phyloP scores from a whole-genome alignment of 2,797 vertebrate species.

The Halcyon smyrnensis region DNA sequence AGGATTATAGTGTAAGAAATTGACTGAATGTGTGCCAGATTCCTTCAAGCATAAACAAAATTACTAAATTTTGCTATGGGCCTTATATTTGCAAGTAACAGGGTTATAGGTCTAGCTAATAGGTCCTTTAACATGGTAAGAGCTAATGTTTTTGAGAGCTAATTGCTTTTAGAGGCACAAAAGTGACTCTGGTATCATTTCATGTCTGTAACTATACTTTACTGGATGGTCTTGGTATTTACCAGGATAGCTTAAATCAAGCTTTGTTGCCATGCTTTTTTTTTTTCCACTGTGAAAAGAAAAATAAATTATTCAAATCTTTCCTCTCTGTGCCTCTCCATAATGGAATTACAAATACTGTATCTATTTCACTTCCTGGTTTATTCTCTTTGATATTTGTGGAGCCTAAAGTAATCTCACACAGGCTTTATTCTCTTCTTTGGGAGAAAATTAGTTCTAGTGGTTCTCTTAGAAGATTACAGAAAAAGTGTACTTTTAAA shows the following conservation, averaged over 20 bases:
- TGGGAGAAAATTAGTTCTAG: conserved; percentile 29
- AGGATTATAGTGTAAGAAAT: conserved; percentile 12
- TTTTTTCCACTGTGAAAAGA: conserved; percentile 37
- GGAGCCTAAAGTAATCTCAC: conserved; percentile 21
- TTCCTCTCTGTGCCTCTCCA: conserved; percentile 27
- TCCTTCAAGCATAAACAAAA: conserved; percentile 18
- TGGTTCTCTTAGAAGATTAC: conserved; percentile 28
- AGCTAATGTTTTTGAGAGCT: conserved; percentile 13
- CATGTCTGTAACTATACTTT: neutral
- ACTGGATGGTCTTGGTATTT: neutral
- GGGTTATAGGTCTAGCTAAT: neutral
- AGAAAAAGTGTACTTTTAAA: neutral
- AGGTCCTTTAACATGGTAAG: neutral
- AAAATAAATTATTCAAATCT: conserved; percentile 70
- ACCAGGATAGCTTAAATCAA: neutral
- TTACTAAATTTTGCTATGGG: neutral
- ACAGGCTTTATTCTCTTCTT: conserved; percentile 13
- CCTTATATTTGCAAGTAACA: neutral
- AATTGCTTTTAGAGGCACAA: conserved; percentile 21
- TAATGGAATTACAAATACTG: conserved; percentile 58
- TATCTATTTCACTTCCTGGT: conserved; percentile 63
- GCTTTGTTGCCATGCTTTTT: conserved; percentile 8
- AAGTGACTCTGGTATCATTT: neutral
- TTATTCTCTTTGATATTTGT: conserved; percentile 55
- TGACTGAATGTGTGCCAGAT: neutral